These are phyloP conservation scores for Bergia sp. DNA, from an alignment of 92 coral and sea anemone species.

Conservation along the genomic window DNA sequence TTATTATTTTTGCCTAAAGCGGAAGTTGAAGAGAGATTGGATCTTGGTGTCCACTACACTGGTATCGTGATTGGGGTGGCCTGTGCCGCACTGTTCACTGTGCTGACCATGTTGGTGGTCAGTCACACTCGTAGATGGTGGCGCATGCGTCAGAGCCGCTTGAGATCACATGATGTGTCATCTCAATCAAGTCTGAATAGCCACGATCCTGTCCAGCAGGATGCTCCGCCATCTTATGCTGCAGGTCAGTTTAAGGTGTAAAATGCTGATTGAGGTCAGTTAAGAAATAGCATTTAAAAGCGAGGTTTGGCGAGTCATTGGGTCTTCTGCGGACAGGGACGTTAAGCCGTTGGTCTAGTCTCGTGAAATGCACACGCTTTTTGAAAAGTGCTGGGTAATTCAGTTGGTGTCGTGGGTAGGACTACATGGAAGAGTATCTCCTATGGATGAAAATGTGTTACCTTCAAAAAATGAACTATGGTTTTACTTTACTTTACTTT, in stretches of 20 bases:
- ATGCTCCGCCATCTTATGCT: conserved; percentile 91
- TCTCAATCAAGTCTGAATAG: conserved; percentile 56
- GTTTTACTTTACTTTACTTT: too few relatives aligned
- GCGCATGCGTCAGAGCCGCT: conserved; percentile 58
- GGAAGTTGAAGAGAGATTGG: conserved; percentile 29
- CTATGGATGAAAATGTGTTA: too few relatives aligned
- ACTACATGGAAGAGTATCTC: too few relatives aligned
- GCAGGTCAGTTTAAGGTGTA: conserved; percentile 65
- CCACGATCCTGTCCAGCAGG: conserved; percentile 67
- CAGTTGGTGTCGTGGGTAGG: too few relatives aligned
- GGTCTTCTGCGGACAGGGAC: too few relatives aligned
- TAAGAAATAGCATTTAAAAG: too few relatives aligned
- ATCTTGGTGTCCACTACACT: conserved; percentile 81
- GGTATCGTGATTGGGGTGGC: conserved; percentile 98
- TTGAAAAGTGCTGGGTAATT: too few relatives aligned
- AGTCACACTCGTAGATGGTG: conserved; percentile 82
- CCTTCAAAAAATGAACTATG: too few relatives aligned
- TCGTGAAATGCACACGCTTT: too few relatives aligned
- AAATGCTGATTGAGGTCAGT: too few relatives aligned
- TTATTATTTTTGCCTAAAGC: conserved; percentile 3
- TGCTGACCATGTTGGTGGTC: conserved; percentile 79
- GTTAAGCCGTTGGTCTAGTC: too few relatives aligned
- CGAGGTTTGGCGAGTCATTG: too few relatives aligned
- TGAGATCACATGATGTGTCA: conserved; percentile 45
- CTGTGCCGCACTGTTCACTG: conserved; percentile 87